These are phyloP conservation scores for Trichogramma dendrolimi DNA, from an alignment of 2,888 invertebrate genomes.

Conservation along the genomic window DNA sequence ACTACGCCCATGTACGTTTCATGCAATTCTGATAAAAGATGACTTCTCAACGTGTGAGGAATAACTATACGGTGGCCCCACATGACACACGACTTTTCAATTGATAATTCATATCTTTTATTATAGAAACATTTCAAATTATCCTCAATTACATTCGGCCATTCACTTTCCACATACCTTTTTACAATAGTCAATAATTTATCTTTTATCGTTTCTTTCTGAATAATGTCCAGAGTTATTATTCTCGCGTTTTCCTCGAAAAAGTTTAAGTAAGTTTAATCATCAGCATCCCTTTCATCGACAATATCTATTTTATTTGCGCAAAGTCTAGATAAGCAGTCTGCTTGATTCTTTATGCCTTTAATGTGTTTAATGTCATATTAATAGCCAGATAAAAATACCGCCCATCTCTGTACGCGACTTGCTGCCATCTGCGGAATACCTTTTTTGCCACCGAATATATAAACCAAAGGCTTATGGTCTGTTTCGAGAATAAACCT, in stretches of 20 bases:
- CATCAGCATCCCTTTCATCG: background rate
- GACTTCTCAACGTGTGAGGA: conserved; percentile 13
- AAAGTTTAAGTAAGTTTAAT: background rate
- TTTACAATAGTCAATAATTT: background rate
- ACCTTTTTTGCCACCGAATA: conserved; percentile 35
- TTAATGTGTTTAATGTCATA: conserved; percentile 23
- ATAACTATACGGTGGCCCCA: conserved; percentile 14
- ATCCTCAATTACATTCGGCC: conserved; percentile 9
- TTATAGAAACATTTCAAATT: background rate
- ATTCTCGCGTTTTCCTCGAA: background rate
- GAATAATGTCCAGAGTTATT: background rate
- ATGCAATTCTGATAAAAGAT: conserved; percentile 31
- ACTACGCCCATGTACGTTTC: conserved; percentile 31
- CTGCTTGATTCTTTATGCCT: conserved; percentile 20
- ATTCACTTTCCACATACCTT: background rate
- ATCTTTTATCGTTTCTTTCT: background rate
- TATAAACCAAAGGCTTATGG: conserved; percentile 44
- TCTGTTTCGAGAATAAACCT: conserved; percentile 41
- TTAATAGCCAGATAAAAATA: conserved; percentile 40
- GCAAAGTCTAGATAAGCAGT: conserved; percentile 26
- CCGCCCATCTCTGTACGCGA: conserved; percentile 36
- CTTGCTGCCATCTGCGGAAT: conserved; percentile 34
- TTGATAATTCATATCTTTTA: background rate
- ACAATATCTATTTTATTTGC: background rate
- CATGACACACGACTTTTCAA: conserved; percentile 13